Conservation (phyloP, 1,140 invertebrate genomes). For the Nebria ingens region DNA sequence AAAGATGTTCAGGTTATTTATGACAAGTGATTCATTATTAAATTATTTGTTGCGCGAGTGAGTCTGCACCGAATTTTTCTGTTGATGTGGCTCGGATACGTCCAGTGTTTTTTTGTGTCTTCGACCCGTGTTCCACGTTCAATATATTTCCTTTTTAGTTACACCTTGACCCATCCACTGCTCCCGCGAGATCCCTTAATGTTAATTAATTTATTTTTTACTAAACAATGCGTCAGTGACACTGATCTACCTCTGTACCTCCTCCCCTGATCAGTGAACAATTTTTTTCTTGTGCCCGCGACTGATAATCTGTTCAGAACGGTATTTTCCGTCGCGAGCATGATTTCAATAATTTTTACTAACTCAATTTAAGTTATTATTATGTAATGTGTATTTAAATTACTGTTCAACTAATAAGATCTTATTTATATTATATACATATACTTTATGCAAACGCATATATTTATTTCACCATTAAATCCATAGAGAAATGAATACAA, state of each 20-base stretch:
- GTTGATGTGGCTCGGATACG: no score
- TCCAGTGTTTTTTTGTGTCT: background rate
- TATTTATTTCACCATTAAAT: background rate
- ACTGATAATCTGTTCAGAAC: background rate
- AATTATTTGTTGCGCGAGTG: constrained; percentile 7
- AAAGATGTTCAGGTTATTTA: constrained; percentile 30
- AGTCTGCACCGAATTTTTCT: background rate
- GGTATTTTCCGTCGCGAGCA: constrained; percentile 8
- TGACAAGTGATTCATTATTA: constrained; percentile 21
- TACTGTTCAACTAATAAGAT: constrained; percentile 3
- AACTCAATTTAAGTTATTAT: background rate
- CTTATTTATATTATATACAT: constrained; percentile 5
- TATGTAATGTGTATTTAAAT: background rate
- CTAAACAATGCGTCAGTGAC: background rate
- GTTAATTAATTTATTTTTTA: constrained; percentile 11
- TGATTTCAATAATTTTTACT: no score
- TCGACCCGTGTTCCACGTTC: constrained; percentile 1
- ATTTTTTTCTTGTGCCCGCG: constrained; percentile 10
- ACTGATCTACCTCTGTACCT: background rate
- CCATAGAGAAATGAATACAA: no score
- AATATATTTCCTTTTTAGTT: no score
- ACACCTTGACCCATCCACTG: no score
- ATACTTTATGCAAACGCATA: background rate
- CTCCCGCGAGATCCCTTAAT: background rate
- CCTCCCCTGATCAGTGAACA: background rate